Evolutionary conservation across 2,888 invertebrate species (phyloP), one percentile per base, ranked within the genome.

Genomic region (Abrostola tripartita): DNA sequence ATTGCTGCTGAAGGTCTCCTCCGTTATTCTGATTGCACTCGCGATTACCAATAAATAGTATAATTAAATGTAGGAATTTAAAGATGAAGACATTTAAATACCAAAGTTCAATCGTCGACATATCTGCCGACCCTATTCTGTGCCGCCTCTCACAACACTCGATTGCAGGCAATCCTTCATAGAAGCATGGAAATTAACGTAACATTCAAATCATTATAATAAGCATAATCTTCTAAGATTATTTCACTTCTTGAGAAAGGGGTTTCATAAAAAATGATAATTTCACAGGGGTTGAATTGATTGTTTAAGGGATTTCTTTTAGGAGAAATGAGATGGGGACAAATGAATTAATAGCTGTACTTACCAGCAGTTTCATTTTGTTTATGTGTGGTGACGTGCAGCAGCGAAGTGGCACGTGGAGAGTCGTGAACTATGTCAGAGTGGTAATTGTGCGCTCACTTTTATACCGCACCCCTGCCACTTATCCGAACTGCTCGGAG

Each of bases 381-480:
- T 88, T 71, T 79, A 78, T 86, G 78, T 85, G 81, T 85, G 86
- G 78, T 76, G 81, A 83, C 88, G 88, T 89, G 89, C 89, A 85
- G 87, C 83, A 81, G 81, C 85, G 89, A 82, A 79, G 76, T 87
- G 85, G 89, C 90, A 92, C 92, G 92, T 91, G 88, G 81, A 83
- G 85, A 85, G 79, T 86, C 86, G 90, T 90, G 90, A 92, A 94
- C 93, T 94, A 91, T 94, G 94, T 91, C 90, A 89, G 90, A 90
- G 92, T 92, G 92, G 93, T 93, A 90, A 90, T 88, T 86, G 86
- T 79, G 81, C 93, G 92, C 88, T 88, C 85, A 87, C 93, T 94
- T 94, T 92, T 94, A 94, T 94, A 94, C 92, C 86, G 79, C 93
- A 93, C 94, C 94, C 94, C 94, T 94, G 94, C 94, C 94, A 93